These are phyloP conservation scores for Micrasema longulum DNA, from an alignment of 1,140 invertebrate genomes.

Conservation along the genomic window DNA sequence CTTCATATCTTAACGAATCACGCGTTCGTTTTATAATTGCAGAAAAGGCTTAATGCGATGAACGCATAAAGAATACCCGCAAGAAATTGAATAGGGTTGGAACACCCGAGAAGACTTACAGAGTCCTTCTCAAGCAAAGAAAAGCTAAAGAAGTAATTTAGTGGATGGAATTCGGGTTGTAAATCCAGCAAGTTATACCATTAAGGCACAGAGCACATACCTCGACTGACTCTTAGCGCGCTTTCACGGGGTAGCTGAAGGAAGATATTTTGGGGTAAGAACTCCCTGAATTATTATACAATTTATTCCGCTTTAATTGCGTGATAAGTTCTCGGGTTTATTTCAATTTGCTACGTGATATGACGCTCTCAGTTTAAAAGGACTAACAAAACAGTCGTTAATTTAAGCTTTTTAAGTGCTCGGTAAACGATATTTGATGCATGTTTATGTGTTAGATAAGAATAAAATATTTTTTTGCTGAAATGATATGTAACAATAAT, in stretches of 20 bases:
- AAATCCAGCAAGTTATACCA: slow-evolving; percentile 47
- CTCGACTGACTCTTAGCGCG: slow-evolving; percentile 4
- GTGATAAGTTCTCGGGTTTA: slow-evolving; percentile 52
- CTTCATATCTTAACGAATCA: slow-evolving; percentile 45
- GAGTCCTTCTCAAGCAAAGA: slow-evolving; percentile 41
- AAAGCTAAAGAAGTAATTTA: slow-evolving; percentile 52
- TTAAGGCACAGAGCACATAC: slow-evolving; percentile 31
- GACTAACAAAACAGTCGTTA: slow-evolving; percentile 37
- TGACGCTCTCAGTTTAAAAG: slow-evolving; percentile 24
- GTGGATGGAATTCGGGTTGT: slow-evolving; percentile 51
- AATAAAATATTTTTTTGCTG: too few relatives aligned
- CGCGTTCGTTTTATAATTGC: slow-evolving; percentile 36
- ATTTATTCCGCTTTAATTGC: slow-evolving; percentile 52
- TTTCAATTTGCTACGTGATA: slow-evolving; percentile 52
- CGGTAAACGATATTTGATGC: slow-evolving; percentile 32
- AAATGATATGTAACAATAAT: too few relatives aligned
- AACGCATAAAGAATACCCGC: slow-evolving; percentile 41
- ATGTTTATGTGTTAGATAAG: too few relatives aligned
- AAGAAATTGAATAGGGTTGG: slow-evolving; percentile 43
- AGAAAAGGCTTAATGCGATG: slow-evolving; percentile 36
- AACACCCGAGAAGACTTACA: slow-evolving; percentile 33
- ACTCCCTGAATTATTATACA: slow-evolving; percentile 42
- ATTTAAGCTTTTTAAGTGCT: slow-evolving; percentile 44
- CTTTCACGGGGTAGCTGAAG: slow-evolving; percentile 12
- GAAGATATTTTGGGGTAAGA: slow-evolving; percentile 40